phyloP scores from a whole-genome alignment of 2,888 invertebrate genomes.

The Poecilus cupreus region DNA sequence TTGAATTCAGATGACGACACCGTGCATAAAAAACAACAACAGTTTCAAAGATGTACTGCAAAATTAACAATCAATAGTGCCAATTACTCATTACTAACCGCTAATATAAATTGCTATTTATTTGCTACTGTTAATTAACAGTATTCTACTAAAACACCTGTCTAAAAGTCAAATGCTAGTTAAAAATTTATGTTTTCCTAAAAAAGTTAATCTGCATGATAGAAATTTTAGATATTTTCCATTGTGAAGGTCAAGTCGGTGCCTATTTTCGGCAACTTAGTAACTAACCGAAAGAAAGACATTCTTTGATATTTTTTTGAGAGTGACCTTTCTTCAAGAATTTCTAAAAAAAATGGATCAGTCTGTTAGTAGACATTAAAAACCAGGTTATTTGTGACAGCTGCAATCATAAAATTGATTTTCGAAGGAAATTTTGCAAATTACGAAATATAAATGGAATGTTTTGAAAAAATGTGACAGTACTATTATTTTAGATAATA shows the following conservation, averaged over 20 bases:
- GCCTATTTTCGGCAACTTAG: not conserved
- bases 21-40: slow-evolving; percentile 4
- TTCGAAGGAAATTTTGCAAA: not conserved
- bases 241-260: not conserved
- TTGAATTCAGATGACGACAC: slow-evolving; percentile 25
- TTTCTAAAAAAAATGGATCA: slow-evolving; percentile 7
- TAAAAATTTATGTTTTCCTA: not conserved
- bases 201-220: not conserved
- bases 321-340: not conserved
- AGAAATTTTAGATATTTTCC: not conserved
- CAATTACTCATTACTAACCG: not conserved
- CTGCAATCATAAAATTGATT: not conserved
- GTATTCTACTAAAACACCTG: not conserved
- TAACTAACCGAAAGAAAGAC: not conserved
- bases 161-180: not conserved
- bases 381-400: not conserved
- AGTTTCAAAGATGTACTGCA: slow-evolving; percentile 18
- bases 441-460: not conserved
- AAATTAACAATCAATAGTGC: slow-evolving; percentile 3
- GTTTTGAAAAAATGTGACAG: not conserved
- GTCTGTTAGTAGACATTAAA: not conserved
- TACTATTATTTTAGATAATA: not conserved
- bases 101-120: not conserved
- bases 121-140: not conserved
- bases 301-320: not conserved